Conservation (phyloP, 1,140 invertebrate species). For the Tyrophagus putrescentiae region DNA sequence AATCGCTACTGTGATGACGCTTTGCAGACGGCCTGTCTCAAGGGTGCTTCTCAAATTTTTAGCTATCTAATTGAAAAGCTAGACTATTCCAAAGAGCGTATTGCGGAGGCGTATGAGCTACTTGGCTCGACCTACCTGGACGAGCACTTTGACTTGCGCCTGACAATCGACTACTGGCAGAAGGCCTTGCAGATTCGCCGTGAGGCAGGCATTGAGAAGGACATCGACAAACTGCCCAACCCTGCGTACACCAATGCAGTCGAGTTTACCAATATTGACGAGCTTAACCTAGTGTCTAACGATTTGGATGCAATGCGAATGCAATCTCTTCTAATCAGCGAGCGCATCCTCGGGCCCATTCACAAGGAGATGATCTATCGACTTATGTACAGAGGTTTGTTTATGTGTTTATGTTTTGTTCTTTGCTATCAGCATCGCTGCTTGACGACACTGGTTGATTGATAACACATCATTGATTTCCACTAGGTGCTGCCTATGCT, state of each 20-base stretch:
- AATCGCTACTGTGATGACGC: conserved; percentile 76
- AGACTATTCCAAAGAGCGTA: conserved; percentile 45
- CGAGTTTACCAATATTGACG: conserved; percentile 53
- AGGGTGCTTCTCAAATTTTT: conserved; percentile 67
- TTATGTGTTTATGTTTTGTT: not conserved
- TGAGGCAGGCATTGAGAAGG: conserved; percentile 26
- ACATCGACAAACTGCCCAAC: conserved; percentile 37
- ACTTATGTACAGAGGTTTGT: conserved; percentile 38
- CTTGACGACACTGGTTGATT: no score
- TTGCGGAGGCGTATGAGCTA: conserved; percentile 67
- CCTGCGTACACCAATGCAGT: conserved; percentile 46
- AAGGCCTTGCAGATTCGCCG: conserved; percentile 38
- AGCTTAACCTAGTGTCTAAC: conserved; percentile 50
- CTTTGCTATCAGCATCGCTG: not conserved
- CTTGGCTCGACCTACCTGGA: conserved; percentile 68
- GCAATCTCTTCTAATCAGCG: conserved; percentile 64
- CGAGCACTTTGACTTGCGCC: conserved; percentile 50
- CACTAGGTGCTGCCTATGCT: conserved; percentile 64
- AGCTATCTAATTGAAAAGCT: conserved; percentile 51
- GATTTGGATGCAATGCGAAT: conserved; percentile 64
- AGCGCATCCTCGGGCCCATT: conserved; percentile 56
- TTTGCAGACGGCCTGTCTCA: conserved; percentile 70
- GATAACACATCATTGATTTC: not conserved
- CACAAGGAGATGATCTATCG: conserved; percentile 75
- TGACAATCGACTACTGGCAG: conserved; percentile 42